These are phyloP conservation scores for Hemithea aestivaria DNA, from an alignment of 2,888 invertebrate species.

Conservation along the genomic window DNA sequence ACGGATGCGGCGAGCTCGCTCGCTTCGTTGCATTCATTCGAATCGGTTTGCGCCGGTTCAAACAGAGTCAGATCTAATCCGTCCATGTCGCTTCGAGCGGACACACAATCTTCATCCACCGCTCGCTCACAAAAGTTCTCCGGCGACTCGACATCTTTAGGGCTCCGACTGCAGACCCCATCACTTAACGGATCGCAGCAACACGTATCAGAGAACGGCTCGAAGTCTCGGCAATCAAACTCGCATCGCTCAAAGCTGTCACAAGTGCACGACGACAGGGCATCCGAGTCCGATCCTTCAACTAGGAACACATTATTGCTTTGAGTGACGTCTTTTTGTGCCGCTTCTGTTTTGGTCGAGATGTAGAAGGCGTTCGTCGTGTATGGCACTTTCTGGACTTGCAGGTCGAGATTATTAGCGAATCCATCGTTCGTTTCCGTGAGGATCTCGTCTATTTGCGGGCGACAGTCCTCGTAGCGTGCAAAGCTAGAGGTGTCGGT, in stretches of 20 bases:
- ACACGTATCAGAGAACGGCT: constrained; percentile 81
- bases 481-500: constrained; percentile 75
- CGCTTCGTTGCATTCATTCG: constrained; percentile 39
- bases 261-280: constrained; percentile 75
- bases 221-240: constrained; percentile 78
- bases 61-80: constrained; percentile 83
- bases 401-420: constrained; percentile 48
- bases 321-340: constrained; percentile 47
- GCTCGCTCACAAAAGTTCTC: constrained; percentile 64
- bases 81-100: constrained; percentile 81
- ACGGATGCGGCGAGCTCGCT: constrained; percentile 38
- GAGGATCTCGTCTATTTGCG: constrained; percentile 50
- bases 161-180: constrained; percentile 71
- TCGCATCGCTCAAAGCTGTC: constrained; percentile 78
- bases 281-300: constrained; percentile 71
- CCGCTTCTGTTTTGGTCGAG: constrained; percentile 51
- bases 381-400: constrained; percentile 71
- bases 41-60: constrained; percentile 77
- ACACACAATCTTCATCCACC: constrained; percentile 63
- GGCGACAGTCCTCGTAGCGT: constrained; percentile 67
- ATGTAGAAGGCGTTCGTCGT: constrained; percentile 68
- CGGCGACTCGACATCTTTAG: constrained; percentile 71
- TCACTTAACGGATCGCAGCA: constrained; percentile 76
- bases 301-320: constrained; percentile 55
- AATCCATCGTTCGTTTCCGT: constrained; percentile 43